Conservation (phyloP, 2,113 vertebrate species). For the Calyptommatus sinebrachiatus region DNA sequence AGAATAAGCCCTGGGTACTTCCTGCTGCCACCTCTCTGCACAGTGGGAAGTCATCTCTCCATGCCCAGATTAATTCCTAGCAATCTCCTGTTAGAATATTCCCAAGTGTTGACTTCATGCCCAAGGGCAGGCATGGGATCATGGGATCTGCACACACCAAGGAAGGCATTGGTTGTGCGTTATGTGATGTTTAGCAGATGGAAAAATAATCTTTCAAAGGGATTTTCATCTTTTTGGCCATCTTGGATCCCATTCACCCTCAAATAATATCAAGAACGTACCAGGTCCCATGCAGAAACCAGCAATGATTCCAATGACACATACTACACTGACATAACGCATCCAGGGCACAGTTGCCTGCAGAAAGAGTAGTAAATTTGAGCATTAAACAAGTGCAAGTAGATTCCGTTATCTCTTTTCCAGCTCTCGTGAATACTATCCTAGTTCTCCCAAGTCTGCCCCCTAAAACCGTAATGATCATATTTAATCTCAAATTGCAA, state of each 20-base stretch:
- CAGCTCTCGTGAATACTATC: not conserved
- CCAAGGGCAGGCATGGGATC: no score
- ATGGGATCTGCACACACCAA: no score
- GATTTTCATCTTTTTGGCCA: accelerated
- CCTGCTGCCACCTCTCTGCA: no score
- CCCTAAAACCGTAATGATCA: not conserved
- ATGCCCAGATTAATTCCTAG: no score
- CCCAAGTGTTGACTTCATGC: no score
- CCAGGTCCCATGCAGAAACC: conserved; percentile 93
- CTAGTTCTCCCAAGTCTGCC: not conserved
- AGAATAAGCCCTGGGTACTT: no score
- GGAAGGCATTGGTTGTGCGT: no score
- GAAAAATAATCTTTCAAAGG: accelerated
- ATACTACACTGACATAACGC: conserved; percentile 79
- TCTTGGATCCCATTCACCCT: not conserved
- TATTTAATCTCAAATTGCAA: not conserved
- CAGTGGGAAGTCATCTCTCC: no score
- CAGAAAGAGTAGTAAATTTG: not conserved
- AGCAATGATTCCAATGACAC: conserved; percentile 86
- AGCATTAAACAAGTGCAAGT: not conserved
- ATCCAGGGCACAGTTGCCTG: conserved; percentile 75
- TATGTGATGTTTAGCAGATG: not conserved
- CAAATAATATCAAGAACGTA: conserved; percentile 9
- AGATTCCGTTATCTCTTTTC: not conserved
- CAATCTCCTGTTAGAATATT: no score